Evolutionary conservation across 30 jellyfish, hydroid and myxozoan species (phyloP).

Genomic region (Haliclystus octoradiatus): DNA sequence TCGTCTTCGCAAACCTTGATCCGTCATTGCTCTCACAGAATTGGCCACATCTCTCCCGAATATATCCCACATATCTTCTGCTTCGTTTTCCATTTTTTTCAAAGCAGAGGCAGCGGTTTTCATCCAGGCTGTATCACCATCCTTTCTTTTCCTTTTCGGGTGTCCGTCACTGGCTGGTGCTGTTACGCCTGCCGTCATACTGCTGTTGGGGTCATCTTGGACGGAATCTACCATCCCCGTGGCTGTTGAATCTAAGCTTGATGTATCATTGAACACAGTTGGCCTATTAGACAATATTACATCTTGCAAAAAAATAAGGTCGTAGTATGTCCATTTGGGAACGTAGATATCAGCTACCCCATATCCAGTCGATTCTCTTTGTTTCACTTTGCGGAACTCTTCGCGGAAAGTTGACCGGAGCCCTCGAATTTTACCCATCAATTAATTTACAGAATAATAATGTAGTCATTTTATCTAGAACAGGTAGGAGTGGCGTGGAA

Average conservation of each 20-base stretch:
- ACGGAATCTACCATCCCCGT: too few species aligned
- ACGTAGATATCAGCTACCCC: slow-evolving; percentile 20
- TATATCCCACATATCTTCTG: slow-evolving; percentile 28
- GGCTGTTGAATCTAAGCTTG: too few species aligned
- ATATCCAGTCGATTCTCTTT: slow-evolving; percentile 31
- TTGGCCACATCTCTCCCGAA: slow-evolving; percentile 28
- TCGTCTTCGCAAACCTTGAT: slow-evolving; percentile 21
- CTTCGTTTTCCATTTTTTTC: slow-evolving; percentile 3
- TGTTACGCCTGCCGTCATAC: too few species aligned
- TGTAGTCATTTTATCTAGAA: too few species aligned
- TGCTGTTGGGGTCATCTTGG: too few species aligned
- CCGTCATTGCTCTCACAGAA: slow-evolving; percentile 19
- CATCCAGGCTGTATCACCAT: too few species aligned
- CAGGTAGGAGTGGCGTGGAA: too few species aligned
- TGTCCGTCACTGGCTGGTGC: too few species aligned
- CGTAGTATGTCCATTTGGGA: slow-evolving; percentile 33
- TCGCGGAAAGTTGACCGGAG: slow-evolving; percentile 32
- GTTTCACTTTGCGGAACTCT: slow-evolving; percentile 30
- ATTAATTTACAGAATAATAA: too few species aligned
- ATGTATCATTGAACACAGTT: slow-evolving; percentile 7
- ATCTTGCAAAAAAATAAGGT: too few species aligned
- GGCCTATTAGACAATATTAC: too few species aligned
- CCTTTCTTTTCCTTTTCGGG: slow-evolving; percentile 22
- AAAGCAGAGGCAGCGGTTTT: too few species aligned
- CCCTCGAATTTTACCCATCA: slow-evolving; percentile 31